Evolutionary conservation across 1,140 invertebrate genomes (phyloP), one percentile per base, ranked within the genome.

Genomic region (Papilio dardanus): DNA sequence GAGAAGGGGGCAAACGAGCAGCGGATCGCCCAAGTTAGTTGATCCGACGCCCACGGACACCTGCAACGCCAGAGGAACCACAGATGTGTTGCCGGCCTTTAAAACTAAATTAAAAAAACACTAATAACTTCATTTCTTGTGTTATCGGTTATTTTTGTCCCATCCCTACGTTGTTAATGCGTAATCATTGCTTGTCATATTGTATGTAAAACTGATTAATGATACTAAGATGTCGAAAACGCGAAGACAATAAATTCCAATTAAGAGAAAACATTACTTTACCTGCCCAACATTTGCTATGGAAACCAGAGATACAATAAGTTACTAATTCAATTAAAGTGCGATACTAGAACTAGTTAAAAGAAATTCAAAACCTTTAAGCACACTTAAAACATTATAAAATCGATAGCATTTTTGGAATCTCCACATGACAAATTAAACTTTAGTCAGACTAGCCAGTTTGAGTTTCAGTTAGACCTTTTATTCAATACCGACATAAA

Each of bases 231-330:
- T 54, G 73, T 71, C 19, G 54, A 16, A 65, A 75, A 75, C 62
- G 62, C 50, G 35, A 62, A n/a, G 73, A 73, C 78, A 73, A 79
- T 79, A 77, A 79, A 79, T 79, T 76, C 54, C 58, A 76, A 79
- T 75, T 77, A 75, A 79, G 77, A 54, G 78, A 74, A 73, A 77
- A 77, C 54, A 75, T 77, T 77, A 77, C 42, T 77, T 73, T 73
- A 33, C 71, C 46, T 31, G 28, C 28, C 16, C 46, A 54, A 21
- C 71, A 19, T 12, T 5, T 58, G 21, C 46, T 73, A 58, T 28
- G 42, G 42, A 33, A 73, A 73, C 46, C n/a, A 54, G 46, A 1
- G n/a, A 73, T 14, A 73, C 30, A 33, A 73, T 73, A 46, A 33
- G 19, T 12, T 14, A 10, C 5, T 33, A 31, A 73, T 73, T 54